These are phyloP conservation scores for Athene noctua DNA, from an alignment of 2,113 vertebrate species.

Conservation along the genomic window DNA sequence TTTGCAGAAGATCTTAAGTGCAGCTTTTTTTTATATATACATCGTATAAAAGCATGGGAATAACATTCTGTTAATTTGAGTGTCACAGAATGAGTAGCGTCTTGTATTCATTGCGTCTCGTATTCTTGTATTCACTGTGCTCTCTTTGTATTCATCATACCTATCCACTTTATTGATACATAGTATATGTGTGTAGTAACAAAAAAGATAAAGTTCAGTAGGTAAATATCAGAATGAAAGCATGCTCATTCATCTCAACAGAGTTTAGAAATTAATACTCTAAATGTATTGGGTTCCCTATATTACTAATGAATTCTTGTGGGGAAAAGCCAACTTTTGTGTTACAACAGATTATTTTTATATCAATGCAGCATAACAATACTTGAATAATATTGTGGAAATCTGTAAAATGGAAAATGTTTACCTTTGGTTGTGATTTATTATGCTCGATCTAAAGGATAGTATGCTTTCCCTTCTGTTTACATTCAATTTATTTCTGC, in stretches of 20 bases:
- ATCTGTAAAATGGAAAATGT: neutral
- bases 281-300: neutral
- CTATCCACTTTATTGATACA: fast-evolving
- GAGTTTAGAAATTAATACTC: neutral
- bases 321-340: neutral
- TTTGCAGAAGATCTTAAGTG: neutral
- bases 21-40: fast-evolving
- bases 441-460: neutral
- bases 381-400: neutral
- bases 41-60: neutral
- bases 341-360: neutral
- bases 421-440: neutral
- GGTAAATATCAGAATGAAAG: neutral
- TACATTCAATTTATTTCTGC: neutral
- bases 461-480: neutral
- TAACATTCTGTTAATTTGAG: neutral
- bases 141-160: neutral
- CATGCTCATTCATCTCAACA: neutral
- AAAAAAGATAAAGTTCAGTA: neutral
- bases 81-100: neutral
- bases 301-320: neutral
- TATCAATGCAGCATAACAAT: neutral
- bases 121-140: neutral
- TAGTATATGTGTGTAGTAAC: neutral
- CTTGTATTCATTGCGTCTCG: neutral